Evolutionary conservation across 2,888 invertebrate genomes (phyloP).

Genomic region (Unio delphinus): DNA sequence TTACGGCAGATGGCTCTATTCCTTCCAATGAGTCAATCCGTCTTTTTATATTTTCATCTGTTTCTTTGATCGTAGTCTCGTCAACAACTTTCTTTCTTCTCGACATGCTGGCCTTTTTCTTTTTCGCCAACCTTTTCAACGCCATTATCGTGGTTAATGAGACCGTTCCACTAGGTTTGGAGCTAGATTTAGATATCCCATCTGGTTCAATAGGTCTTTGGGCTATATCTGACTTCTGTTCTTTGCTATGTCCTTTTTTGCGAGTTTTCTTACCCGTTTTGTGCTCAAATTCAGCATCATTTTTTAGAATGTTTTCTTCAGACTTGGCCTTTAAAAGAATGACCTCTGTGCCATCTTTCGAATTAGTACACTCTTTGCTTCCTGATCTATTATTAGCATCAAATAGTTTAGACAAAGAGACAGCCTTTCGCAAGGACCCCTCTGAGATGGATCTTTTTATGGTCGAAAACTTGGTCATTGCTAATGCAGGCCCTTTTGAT

Average conservation of each 20-base stretch:
- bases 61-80: constrained; percentile 10
- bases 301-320: too few species aligned
- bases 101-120: constrained; percentile 25
- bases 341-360: too few species aligned
- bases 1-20: too few species aligned
- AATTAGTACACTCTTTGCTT: too few species aligned
- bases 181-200: constrained; percentile 8
- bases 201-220: not conserved
- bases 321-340: too few species aligned
- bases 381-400: too few species aligned
- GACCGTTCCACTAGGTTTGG: constrained; percentile 11
- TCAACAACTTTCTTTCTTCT: constrained; percentile 8
- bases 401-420: too few species aligned
- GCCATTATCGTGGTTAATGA: constrained; percentile 36
- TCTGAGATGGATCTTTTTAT: too few species aligned
- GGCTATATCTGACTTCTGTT: not conserved
- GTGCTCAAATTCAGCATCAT: too few species aligned
- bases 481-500: too few species aligned
- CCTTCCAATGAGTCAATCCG: not conserved
- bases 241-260: not conserved
- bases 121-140: constrained; percentile 23
- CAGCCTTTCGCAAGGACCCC: too few species aligned
- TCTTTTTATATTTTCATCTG: constrained; percentile 12
- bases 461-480: too few species aligned
- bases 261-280: not conserved